A percentile compares a stretch with the other conserved stretches of the same genome.
phyloP scores from a whole-genome alignment of 2,113 vertebrate species.

The Chloebia gouldiae region DNA sequence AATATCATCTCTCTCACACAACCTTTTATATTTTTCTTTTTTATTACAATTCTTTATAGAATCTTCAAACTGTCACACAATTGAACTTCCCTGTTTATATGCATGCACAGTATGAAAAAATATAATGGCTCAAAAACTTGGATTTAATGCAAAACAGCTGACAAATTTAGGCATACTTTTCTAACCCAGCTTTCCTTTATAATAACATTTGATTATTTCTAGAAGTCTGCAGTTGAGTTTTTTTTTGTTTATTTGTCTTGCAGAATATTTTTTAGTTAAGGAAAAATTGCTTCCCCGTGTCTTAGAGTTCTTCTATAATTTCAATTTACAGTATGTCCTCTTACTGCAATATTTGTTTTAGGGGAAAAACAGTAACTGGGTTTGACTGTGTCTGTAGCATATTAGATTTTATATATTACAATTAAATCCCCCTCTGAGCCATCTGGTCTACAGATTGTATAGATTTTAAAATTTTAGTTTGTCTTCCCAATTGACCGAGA shows the following conservation, averaged over 20 bases:
- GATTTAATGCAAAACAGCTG: constrained; percentile 43
- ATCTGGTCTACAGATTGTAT: constrained; percentile 67
- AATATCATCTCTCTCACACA: not conserved
- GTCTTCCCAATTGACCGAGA: constrained; percentile 55
- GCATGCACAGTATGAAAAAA: constrained; percentile 27
- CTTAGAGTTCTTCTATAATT: constrained; percentile 12
- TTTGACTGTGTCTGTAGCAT: constrained; percentile 50
- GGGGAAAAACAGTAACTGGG: constrained; percentile 45
- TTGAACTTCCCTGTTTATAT: constrained; percentile 7
- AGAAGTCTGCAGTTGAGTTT: not conserved
- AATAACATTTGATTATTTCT: constrained; percentile 47
- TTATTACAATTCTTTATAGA: constrained; percentile 29
- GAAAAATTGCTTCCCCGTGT: constrained; percentile 16
- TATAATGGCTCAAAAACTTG: not conserved
- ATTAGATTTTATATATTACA: constrained; percentile 72
- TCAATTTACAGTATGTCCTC: constrained; percentile 12
- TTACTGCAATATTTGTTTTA: constrained; percentile 47
- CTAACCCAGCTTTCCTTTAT: not conserved
- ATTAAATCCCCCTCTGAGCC: constrained; percentile 61
- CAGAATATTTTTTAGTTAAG: constrained; percentile 40
- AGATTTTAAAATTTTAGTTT: constrained; percentile 64
- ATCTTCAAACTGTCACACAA: constrained; percentile 6
- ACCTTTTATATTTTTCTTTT: constrained; percentile 27
- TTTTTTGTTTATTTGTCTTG: not conserved
- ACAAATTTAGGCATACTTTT: constrained; percentile 31